Evolutionary conservation across 2,113 vertebrate genomes (phyloP).

Genomic region (Oplegnathus fasciatus): DNA sequence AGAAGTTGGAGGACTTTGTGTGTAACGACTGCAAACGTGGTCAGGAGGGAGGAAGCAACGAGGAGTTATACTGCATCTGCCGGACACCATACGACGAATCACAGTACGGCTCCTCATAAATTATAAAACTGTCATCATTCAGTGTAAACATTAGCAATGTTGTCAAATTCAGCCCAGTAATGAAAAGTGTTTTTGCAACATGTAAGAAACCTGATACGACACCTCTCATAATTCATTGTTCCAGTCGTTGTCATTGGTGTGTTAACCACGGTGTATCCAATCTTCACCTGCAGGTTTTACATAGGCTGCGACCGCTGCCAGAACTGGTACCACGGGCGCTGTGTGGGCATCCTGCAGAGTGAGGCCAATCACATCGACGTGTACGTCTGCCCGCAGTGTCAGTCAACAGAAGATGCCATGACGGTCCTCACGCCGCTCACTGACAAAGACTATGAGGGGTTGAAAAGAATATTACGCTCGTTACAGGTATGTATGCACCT

Average conservation of each 20-base stretch:
- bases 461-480: conserved; percentile 96
- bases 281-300: conserved; percentile 89
- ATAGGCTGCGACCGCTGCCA: conserved; percentile 99
- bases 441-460: conserved; percentile 96
- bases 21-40: conserved; percentile 98
- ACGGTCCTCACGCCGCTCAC: conserved; percentile 97
- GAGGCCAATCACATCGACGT: conserved; percentile 98
- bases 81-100: conserved; percentile 86
- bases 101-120: conserved; percentile 69
- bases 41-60: conserved; percentile 94
- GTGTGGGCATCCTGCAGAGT: conserved; percentile 97
- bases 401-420: conserved; percentile 99
- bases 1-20: conserved; percentile 99
- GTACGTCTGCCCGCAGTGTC: conserved; percentile 98
- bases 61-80: conserved; percentile 89
- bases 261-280: background rate
- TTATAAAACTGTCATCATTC: background rate
- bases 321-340: conserved; percentile 99
- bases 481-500: conserved; percentile 87
- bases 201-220: background rate
- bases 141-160: background rate
- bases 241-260: background rate
- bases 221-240: background rate
- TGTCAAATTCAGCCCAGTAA: background rate
- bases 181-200: too few relatives aligned